phyloP scores from a whole-genome alignment of 2,797 vertebrate genomes.

The Hypotaenidia philippensis region DNA sequence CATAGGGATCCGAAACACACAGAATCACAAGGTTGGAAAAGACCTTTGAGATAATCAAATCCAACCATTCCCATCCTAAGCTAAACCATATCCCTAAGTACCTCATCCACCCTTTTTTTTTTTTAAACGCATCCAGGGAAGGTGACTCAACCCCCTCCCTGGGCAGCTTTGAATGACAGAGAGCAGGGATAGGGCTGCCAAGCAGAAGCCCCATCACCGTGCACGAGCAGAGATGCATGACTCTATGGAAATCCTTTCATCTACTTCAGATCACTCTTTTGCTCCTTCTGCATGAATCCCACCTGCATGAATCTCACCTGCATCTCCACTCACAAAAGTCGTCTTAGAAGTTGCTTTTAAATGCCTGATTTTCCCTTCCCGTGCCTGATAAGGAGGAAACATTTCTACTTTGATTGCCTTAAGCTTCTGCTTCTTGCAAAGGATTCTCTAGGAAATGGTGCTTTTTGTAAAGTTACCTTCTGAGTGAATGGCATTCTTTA shows the following conservation, averaged over 20 bases:
- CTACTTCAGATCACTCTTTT: neutral
- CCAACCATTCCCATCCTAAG: too few species aligned
- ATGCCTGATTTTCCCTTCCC: neutral
- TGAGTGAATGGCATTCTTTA: neutral
- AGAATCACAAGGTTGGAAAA: too few species aligned
- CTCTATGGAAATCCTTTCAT: neutral
- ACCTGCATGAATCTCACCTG: neutral
- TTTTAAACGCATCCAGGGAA: too few species aligned
- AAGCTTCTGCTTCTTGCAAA: neutral
- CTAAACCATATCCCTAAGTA: too few species aligned
- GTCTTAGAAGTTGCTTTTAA: neutral
- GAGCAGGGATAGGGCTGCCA: neutral
- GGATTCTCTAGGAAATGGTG: neutral
- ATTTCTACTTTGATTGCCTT: neutral
- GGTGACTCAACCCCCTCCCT: too few species aligned
- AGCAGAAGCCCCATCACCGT: neutral
- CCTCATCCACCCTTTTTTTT: too few species aligned
- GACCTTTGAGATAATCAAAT: too few species aligned
- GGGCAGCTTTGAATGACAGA: neutral
- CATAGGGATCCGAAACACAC: neutral
- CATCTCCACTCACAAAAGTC: neutral
- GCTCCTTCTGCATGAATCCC: neutral
- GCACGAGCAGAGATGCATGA: accelerated
- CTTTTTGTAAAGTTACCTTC: neutral
- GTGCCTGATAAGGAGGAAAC: neutral